Base-by-base conservation (phyloP, 2,797 vertebrate genomes). In the Poeciliopsis presidionis region DNA sequence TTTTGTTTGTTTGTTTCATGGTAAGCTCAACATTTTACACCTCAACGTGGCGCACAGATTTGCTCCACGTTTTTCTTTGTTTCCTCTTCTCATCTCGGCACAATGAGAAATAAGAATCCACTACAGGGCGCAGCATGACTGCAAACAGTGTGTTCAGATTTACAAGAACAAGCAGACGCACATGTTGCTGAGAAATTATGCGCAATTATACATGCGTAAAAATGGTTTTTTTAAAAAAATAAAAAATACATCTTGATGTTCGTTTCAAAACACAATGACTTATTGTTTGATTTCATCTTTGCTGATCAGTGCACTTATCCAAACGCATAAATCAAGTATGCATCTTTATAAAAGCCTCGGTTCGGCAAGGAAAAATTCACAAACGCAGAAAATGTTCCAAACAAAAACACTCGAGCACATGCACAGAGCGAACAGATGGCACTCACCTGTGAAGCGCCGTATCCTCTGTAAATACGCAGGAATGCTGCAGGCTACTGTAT, bases 361-460 rank as follows among this genome's bases (percentile, higher is more conserved):
- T 22, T 18, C 16, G 71, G 0, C 9, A 1, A 74, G 20, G 43
- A 30, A 72, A 14, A 46, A 53, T 49, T 41, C 4, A 20, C 65
- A 5, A 39, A 59, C 8, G n/a, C 2, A 30, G 41, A 41, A 76
- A 30, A 5, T 74, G 63, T 30, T 2, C 22, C 1, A 9, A 1
- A 33, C 18, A 46, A 72, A 16, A 61, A 49, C n/a, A 83, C 76
- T 16, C 81, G 41, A 71, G 70, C 75, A 75, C 81, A 89, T 63
- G 80, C 85, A 82, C 71, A 7, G 30, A 84, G 88, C 22, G 83
- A 83, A 79, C 73, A 82, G 63, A 63, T 67, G 47, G 55, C 63
- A 90, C 93, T 93, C 87, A 94, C 94, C 92, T 91, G 72, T 76
- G 84, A 81, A 76, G 85, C 82, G 78, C 82, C 25, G 85, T 63